Evolutionary conservation across 2,888 invertebrate species (phyloP), one percentile per base, ranked within the genome.

Genomic region (Caenorhabditis sp.): DNA sequence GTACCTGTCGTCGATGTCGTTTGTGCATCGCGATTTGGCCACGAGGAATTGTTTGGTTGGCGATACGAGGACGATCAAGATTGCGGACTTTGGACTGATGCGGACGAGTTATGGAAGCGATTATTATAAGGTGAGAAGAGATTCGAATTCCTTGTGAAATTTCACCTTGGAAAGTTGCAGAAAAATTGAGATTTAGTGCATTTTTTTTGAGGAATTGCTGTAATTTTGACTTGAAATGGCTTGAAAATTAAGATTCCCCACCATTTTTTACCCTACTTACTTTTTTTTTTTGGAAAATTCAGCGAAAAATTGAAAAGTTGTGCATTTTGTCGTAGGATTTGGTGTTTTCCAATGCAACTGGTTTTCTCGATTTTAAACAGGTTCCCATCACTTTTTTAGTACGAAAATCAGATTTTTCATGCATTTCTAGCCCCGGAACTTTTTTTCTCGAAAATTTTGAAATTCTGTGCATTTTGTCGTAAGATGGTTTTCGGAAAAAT

Each of bases 1-100:
- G 84, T 94, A 94, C 87, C 92, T 94, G 28, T 92, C 94, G n/a
- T 92, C 93, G 66, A 96, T 97, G 93, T 97, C 97, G 93, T 98
- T 97, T 93, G 97, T 98, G 0, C 99, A 99, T 93, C 94, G 97
- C 90, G 98, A 98, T 88, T 94, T 99, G 88, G 97, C 98, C 2
- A 97, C 98, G 0, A 94, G 98, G 88, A 99, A 99, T 93, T 97
- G 98, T 93, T 94, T 99, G 63, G 97, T 99, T 0, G 97, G 97
- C 14, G 97, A 97, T 92, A 95, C 96, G 92, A 94, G 97, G 88
- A 95, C 96, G 61, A 89, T 85, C 0, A 99, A 99, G 94, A 98
- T 99, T 92, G 97, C 96, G 0, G 97, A 98, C 93, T 98, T 98
- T 93, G 98, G 97, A 51, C 94, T 97, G 22, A 96, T 97, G 22